phyloP scores from a whole-genome alignment of 2,797 vertebrate species.

The Lophura swinhoii region DNA sequence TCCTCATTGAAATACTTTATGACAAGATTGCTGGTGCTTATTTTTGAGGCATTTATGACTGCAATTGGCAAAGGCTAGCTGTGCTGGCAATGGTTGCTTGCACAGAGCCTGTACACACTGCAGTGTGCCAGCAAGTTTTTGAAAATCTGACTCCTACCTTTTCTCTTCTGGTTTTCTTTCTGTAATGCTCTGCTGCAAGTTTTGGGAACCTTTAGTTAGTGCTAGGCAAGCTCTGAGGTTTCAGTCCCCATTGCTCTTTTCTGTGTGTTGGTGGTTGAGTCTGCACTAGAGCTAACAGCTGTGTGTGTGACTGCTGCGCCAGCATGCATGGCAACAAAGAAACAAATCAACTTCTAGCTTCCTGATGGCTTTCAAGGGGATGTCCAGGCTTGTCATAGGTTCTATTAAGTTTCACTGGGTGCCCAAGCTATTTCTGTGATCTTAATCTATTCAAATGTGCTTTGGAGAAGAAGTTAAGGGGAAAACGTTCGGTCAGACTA shows the following conservation, averaged over 20 bases:
- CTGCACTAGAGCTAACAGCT: not conserved
- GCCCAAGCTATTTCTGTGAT: not conserved
- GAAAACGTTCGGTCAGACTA: not conserved
- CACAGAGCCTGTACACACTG: rapidly evolving
- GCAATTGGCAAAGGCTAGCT: not conserved
- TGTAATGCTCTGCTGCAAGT: not conserved
- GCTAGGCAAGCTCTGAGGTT: not conserved
- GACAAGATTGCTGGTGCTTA: not conserved
- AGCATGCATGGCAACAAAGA: not conserved
- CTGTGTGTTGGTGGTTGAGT: not conserved
- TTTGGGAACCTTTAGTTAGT: not conserved
- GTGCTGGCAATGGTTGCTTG: not conserved
- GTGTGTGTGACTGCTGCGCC: not conserved
- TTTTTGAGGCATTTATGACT: not conserved
- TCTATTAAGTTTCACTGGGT: not conserved
- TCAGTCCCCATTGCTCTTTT: not conserved
- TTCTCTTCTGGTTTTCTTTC: not conserved
- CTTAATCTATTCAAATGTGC: not conserved
- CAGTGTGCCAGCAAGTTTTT: not conserved
- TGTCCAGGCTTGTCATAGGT: not conserved
- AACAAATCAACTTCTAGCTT: not conserved
- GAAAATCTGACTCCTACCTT: not conserved
- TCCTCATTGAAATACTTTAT: not conserved
- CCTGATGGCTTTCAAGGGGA: not conserved
- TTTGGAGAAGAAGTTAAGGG: rapidly evolving